Evolutionary conservation across 2,797 vertebrate genomes (phyloP).

Genomic region (Pogoniulus pusillus): DNA sequence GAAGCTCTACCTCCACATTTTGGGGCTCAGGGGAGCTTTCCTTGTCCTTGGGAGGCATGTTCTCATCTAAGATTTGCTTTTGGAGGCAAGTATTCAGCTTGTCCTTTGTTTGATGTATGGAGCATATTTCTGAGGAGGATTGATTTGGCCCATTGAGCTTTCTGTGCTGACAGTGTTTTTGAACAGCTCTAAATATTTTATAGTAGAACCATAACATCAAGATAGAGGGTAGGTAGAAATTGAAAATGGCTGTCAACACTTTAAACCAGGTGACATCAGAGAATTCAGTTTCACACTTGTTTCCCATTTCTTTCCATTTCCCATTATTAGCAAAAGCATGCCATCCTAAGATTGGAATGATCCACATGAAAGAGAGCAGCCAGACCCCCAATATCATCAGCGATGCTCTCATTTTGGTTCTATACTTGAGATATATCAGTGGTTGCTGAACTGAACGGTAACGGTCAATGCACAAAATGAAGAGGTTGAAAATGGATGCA

Average conservation of each 20-base stretch:
- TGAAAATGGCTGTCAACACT: slow-evolving; percentile 87
- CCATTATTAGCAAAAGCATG: slow-evolving; percentile 62
- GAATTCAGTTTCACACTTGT: slow-evolving; percentile 91
- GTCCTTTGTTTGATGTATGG: background rate
- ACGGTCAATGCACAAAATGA: slow-evolving; percentile 91
- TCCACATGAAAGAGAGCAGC: slow-evolving; percentile 90
- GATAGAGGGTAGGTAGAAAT: slow-evolving; percentile 93
- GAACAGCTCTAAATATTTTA: slow-evolving; percentile 88
- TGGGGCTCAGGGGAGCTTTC: background rate
- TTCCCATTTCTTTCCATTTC: background rate
- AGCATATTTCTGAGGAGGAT: background rate
- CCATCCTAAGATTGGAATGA: slow-evolving; percentile 94
- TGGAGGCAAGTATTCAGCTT: background rate
- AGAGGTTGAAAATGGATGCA: slow-evolving; percentile 94
- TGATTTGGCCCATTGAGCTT: slow-evolving; percentile 77
- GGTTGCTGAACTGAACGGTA: slow-evolving; percentile 93
- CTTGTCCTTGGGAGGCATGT: background rate
- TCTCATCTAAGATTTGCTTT: slow-evolving; percentile 9
- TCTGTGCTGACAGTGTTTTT: slow-evolving; percentile 84
- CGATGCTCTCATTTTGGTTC: slow-evolving; percentile 81
- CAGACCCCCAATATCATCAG: slow-evolving; percentile 87
- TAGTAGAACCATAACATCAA: slow-evolving; percentile 94
- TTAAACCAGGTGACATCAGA: slow-evolving; percentile 93
- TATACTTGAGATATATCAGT: slow-evolving; percentile 88
- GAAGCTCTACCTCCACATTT: background rate